Base-by-base conservation (phyloP, 2,797 vertebrate genomes). In the Acanthurus leucopareius region DNA sequence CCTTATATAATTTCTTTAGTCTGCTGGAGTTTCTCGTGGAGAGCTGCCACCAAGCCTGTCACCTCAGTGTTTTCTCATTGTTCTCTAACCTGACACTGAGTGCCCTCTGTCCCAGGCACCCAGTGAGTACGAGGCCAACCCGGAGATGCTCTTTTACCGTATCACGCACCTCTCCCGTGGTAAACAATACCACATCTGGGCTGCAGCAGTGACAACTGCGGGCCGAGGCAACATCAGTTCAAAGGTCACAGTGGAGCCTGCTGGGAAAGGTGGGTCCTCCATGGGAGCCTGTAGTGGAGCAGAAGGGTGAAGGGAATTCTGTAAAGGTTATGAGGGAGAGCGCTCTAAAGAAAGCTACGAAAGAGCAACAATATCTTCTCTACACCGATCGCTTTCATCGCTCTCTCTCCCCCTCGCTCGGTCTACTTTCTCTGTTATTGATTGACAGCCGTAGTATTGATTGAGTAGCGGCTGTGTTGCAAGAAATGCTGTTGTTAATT, bases 131-230 rank as follows among this genome's bases (percentile, higher is more conserved):
- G 98, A 99, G 92, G 97, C 97, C 28, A 99, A 97, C 83, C 98
- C 98, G 0, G 97, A 98, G 89, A 97, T 98, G 89, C 95, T 99
- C 48, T 98, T 97, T 94, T 99, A 99, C 89, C 96, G 97, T 42
- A 99, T 99, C 15, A 97, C 97, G 17, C 97, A 99, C 92, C 96
- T 99, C 61, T 97, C 93, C 88, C 96, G 97, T 0, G 97, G 97
- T 9, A 97, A 99, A 95, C 97, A 98, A 91, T 99, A 99, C 93
- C 94, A 98, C 94, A 97, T 99, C 68, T 99, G 98, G 98, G 96
- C 99, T n/a, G 98, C 98, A 0, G 98, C 98, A 0, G 98, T 99
- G 91, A 99, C 97, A 76, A 99, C 98, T 0, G 98, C 98, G 0
- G 98, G 98, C 72, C 95, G 97, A 0, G 98, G 98, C 77, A 99